A percentile compares a stretch with the other conserved stretches of the same genome.
Evolutionary conservation across 2,113 vertebrate genomes (phyloP).

Genomic region (Labeo rohita): DNA sequence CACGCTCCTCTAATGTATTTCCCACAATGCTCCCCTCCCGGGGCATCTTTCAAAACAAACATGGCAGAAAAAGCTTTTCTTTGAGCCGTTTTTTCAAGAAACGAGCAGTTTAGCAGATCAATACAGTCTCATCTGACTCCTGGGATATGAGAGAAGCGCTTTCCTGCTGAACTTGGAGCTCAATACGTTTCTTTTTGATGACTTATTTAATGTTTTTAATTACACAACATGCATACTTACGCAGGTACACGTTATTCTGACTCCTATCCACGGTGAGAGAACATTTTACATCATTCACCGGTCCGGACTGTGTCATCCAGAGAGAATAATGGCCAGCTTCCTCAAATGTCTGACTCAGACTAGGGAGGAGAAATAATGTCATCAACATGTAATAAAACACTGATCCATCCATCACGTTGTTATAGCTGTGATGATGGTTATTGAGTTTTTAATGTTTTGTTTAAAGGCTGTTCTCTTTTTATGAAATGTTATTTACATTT

Average conservation of each 20-base stretch:
- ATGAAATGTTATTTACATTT: background rate
- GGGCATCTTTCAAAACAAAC: conserved; percentile 76
- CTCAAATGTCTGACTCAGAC: conserved; percentile 72
- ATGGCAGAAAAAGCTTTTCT: conserved; percentile 73
- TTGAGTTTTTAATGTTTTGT: conserved; percentile 4
- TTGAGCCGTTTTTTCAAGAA: conserved; percentile 73
- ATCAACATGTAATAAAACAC: conserved; percentile 41
- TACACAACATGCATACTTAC: conserved; percentile 65
- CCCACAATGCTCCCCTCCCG: conserved; percentile 70
- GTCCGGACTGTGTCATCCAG: conserved; percentile 62
- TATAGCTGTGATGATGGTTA: background rate
- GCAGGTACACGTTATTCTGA: conserved; percentile 67
- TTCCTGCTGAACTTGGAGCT: conserved; percentile 57
- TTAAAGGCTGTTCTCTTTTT: background rate
- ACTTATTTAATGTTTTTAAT: conserved; percentile 58
- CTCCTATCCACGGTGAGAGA: conserved; percentile 57
- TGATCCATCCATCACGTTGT: conserved; percentile 4
- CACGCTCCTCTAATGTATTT: conserved; percentile 80
- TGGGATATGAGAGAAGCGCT: conserved; percentile 64
- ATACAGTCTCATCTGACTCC: conserved; percentile 67
- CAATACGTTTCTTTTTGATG: conserved; percentile 61
- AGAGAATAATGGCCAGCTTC: conserved; percentile 77
- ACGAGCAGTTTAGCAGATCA: conserved; percentile 70
- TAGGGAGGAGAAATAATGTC: conserved; percentile 61
- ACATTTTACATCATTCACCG: conserved; percentile 59